Evolutionary conservation across 2,888 invertebrate species (phyloP), one percentile per base, ranked within the genome.

Genomic region (Chrysodeixis includens): DNA sequence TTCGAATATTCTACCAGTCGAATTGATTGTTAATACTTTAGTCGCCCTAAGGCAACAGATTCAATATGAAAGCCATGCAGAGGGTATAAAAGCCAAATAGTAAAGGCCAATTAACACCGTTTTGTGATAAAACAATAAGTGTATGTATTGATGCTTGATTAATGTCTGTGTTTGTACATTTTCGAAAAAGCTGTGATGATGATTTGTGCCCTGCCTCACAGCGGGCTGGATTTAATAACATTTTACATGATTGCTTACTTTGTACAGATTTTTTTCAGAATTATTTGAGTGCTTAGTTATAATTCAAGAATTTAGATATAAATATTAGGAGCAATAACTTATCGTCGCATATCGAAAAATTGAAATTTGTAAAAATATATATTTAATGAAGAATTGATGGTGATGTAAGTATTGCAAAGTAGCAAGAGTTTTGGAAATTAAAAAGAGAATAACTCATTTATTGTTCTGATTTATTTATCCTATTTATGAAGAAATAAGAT

Each of bases 271-370:
- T 52, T 63, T 46, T 66, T 72, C 49, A 68, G 68, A 55, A 75
- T 69, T 76, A 68, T 73, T 74, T 62, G 70, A 76, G 69, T 78
- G 69, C 69, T 71, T 71, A 80, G 68, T 66, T 49, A 69, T 72
- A 68, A 68, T 68, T 70, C 66, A 70, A 56, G 62, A 82, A 74
- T 70, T 79, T 81, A 80, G 71, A 46, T 57, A 82, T 62, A 61
- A 83, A 81, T 58, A 62, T 84, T 83, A 89, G 85, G 85, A 92
- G 93, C 92, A 93, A 93, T 92, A 93, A 92, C 78, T 83, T 71
- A 69, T 73, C 76, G 84, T 89, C 87, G 92, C 93, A 94, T 94
- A 93, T 94, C 93, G 91, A 88, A 83, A n/a, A 86, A 80, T 56
- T 68, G 58, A 78, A 84, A 80, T 84, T 85, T 91, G 88, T 90